phyloP scores from a whole-genome alignment of 2,797 vertebrate species.

The Acanthiza pusilla region DNA sequence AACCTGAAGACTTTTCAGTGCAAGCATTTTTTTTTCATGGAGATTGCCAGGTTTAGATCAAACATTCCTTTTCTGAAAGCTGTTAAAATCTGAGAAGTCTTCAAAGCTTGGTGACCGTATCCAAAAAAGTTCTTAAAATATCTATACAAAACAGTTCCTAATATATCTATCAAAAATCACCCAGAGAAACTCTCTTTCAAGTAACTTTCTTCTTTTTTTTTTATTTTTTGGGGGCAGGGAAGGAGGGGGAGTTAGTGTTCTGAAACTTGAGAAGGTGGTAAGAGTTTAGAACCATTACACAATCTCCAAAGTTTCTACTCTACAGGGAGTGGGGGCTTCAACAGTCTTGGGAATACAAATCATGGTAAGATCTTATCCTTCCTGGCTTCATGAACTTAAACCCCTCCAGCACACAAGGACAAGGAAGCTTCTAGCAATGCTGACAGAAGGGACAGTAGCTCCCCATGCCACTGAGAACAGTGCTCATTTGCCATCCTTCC shows the following conservation, averaged over 20 bases:
- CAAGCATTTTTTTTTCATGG: not conserved
- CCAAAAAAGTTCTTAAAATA: not conserved
- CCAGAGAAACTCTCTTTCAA: not conserved
- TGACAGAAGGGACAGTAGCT: not conserved
- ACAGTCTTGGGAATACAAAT: not conserved
- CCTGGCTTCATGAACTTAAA: not conserved
- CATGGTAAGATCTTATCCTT: not conserved
- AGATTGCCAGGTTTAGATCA: not conserved
- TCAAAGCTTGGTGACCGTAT: not conserved
- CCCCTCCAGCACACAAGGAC: not conserved
- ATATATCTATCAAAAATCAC: not conserved
- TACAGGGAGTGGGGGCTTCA: not conserved
- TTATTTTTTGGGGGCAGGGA: not conserved
- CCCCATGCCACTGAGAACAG: not conserved
- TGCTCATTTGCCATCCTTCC: not conserved
- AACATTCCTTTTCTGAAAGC: not conserved
- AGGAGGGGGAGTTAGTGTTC: not conserved
- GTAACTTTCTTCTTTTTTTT: not conserved
- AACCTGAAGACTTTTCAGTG: not conserved
- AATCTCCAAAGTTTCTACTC: not conserved
- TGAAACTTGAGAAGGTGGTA: not conserved
- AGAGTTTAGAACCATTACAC: not conserved
- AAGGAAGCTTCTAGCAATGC: not conserved
- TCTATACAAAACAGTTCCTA: not conserved
- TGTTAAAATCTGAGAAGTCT: not conserved